Evolutionary conservation across 2,113 vertebrate species (phyloP).

Genomic region (Calidris pygmaea): DNA sequence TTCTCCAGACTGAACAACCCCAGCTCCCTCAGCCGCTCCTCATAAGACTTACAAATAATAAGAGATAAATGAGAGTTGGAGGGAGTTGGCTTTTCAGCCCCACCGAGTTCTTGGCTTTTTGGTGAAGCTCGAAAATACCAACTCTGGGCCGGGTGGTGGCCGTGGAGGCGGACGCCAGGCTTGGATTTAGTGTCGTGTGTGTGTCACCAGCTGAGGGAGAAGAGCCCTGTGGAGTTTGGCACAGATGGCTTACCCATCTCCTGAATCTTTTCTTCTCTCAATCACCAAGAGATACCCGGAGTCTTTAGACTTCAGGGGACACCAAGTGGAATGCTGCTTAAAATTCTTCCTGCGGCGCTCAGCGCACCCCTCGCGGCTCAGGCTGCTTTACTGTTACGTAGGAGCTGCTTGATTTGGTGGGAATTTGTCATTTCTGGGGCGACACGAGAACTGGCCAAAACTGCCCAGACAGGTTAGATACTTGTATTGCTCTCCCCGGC

Average conservation of each 20-base stretch:
- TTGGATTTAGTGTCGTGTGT: not conserved
- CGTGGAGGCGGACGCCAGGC: not conserved
- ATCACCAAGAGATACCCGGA: not conserved
- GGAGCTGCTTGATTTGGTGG: not conserved
- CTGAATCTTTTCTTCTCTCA: not conserved
- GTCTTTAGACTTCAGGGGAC: not conserved
- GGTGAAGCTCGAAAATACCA: not conserved
- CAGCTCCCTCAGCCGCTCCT: too few species aligned
- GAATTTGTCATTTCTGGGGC: not conserved
- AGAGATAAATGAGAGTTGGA: not conserved
- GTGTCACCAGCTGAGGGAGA: not conserved
- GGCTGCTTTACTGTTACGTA: not conserved
- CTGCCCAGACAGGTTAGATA: not conserved
- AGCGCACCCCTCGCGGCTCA: accelerated
- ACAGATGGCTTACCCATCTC: not conserved
- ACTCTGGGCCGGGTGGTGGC: not conserved
- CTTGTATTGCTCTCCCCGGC: not conserved
- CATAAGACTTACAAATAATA: too few species aligned
- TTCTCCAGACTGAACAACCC: too few species aligned
- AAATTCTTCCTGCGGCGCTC: not conserved
- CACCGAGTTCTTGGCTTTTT: not conserved
- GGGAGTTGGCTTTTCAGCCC: not conserved
- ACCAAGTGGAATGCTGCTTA: not conserved
- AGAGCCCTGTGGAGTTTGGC: accelerated
- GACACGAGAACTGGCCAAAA: not conserved